Evolutionary conservation across 2,888 invertebrate species (phyloP).

Genomic region (Noctua janthe): DNA sequence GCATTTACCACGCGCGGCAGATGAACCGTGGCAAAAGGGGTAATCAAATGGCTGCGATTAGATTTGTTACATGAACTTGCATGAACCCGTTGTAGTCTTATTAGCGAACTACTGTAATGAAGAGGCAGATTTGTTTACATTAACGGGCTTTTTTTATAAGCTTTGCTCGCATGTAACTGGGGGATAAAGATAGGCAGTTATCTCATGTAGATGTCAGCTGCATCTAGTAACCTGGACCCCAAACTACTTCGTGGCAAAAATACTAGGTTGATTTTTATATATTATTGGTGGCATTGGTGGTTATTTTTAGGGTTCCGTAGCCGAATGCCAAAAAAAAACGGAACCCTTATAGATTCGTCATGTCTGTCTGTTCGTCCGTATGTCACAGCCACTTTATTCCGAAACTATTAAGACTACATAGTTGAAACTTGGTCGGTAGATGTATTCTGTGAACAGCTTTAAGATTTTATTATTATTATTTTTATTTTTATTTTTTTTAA

Average conservation of each 20-base stretch:
- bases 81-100: slow-evolving; percentile 14
- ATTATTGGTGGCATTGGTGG: too few relatives aligned
- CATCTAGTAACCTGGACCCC: neutral
- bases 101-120: neutral
- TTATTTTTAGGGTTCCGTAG: too few relatives aligned
- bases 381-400: too few relatives aligned
- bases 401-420: too few relatives aligned
- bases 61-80: slow-evolving; percentile 18
- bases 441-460: too few relatives aligned
- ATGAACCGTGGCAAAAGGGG: slow-evolving; percentile 26
- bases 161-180: neutral
- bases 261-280: neutral
- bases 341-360: too few relatives aligned
- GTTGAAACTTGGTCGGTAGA: too few relatives aligned
- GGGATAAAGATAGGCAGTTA: neutral
- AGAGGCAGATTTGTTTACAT: neutral
- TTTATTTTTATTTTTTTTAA: too few relatives aligned
- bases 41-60: slow-evolving; percentile 22
- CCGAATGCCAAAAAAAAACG: too few relatives aligned
- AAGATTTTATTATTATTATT: too few relatives aligned
- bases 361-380: too few relatives aligned
- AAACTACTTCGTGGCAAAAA: neutral
- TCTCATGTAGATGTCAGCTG: neutral
- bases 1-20: neutral
- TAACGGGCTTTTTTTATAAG: neutral